Conservation (phyloP, 2,113 vertebrate species). For the Aix galericulata region DNA sequence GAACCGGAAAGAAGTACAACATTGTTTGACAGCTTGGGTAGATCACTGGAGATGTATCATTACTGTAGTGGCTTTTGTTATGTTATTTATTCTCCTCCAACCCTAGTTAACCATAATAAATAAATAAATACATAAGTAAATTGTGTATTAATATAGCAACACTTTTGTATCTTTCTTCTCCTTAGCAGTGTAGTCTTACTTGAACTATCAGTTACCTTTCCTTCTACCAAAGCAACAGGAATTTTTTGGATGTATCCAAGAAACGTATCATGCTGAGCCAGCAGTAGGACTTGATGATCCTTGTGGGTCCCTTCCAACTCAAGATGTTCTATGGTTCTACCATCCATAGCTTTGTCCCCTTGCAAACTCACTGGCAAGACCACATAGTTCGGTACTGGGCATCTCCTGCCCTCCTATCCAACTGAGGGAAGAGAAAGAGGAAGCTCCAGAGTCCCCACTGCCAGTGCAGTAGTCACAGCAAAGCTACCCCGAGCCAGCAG, state of each 20-base stretch:
- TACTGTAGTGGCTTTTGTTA: not conserved
- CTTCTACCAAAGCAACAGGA: not conserved
- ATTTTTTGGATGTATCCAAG: not conserved
- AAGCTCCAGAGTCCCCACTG: not conserved
- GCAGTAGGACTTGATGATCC: too few species aligned
- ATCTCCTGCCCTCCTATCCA: not conserved
- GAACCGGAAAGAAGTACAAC: not conserved
- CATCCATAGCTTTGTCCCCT: not conserved
- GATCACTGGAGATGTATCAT: accelerated
- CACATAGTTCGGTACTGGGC: not conserved
- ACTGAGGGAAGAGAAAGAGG: not conserved
- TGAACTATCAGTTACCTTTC: not conserved
- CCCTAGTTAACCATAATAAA: not conserved
- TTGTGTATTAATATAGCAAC: not conserved
- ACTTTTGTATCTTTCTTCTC: not conserved
- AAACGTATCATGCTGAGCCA: too few species aligned
- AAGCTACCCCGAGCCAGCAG: not conserved
- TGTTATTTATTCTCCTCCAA: not conserved
- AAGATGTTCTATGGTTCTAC: too few species aligned
- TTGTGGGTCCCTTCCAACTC: too few species aligned
- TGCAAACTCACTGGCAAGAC: not conserved
- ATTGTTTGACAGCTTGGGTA: not conserved
- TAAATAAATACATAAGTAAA: not conserved
- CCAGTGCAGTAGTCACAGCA: not conserved
- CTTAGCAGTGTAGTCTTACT: not conserved